These are phyloP conservation scores for Columba janthina DNA, from an alignment of 2,113 vertebrate species.

Conservation along the genomic window DNA sequence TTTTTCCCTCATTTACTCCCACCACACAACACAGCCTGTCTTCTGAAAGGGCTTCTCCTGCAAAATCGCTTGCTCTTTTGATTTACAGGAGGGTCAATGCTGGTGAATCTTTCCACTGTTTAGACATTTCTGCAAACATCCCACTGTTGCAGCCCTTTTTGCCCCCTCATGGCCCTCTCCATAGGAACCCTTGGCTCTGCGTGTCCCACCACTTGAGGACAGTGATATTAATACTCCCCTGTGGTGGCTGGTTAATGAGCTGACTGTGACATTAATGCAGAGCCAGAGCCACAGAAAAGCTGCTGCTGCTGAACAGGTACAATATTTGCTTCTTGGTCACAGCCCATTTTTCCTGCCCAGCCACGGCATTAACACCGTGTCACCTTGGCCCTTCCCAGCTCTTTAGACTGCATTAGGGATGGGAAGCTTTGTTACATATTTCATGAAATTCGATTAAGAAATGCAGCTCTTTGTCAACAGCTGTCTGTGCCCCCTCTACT, in stretches of 20 bases:
- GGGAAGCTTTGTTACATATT: conserved; percentile 35
- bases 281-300: not conserved
- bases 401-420: not conserved
- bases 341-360: not conserved
- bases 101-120: not conserved
- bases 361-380: not conserved
- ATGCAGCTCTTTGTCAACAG: conserved; percentile 33
- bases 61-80: not conserved
- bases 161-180: accelerated
- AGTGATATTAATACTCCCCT: not conserved
- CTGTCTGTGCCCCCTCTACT: not conserved
- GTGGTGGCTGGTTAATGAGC: not conserved
- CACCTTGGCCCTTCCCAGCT: not conserved
- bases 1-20: not conserved
- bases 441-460: conserved; percentile 70
- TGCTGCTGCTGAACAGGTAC: not conserved
- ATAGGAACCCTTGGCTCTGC: not conserved
- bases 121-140: not conserved
- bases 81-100: not conserved
- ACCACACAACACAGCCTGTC: not conserved
- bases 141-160: not conserved
- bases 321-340: not conserved
- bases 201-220: not conserved
- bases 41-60: not conserved
- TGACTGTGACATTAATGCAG: not conserved